Base-by-base conservation (phyloP, 1,140 invertebrate species). In the Brachionus koreanus region DNA sequence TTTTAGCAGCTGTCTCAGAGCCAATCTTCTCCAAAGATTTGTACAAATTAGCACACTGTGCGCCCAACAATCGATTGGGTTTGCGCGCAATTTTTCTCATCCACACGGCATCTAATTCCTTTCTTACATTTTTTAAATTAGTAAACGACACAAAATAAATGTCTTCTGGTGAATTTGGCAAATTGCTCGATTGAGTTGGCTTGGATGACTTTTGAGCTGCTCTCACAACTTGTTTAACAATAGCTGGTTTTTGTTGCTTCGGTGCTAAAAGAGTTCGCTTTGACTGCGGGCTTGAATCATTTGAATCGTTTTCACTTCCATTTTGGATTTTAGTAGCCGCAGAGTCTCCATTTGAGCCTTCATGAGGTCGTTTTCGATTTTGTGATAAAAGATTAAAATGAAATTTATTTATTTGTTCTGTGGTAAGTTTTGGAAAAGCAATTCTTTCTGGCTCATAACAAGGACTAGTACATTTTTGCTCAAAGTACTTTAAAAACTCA, bases 381-480 rank as follows among this genome's bases (percentile, higher is more conserved):
- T 79, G 76, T 1, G 46, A 61, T 12, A 79, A 12, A 19, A 79
- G 39, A 35, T 79, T 79, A 61, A 61, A 43, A 43, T 79, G 76
- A 79, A 79, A 79, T 79, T 79, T 79, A 42, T 79, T 79, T 61
- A 79, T 79, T 79, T 79, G 76, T 9, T 79, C 76, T 7, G 16
- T 7, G 23, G 23, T 79, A 1, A 49, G 76, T 35, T 65, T 79
- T 5, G 76, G 76, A 79, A 61, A 79, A 23, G 49, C 49, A 5
- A 79, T 10, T 23, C 49, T 79, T 13, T 79, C 46, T 3, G 76
- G 76, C 12, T 23, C 37, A 37, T 61, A 79, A 29, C 61, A 65
- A n/a, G 76, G 49, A 13, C 4, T 43, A 6, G 61, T 65, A 39
- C 49, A 65, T n/a, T 65, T 79, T 65, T 79, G 19, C 35, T 79